Conservation (phyloP, 2,113 vertebrate species). For the Rousettus leschenaultii region DNA sequence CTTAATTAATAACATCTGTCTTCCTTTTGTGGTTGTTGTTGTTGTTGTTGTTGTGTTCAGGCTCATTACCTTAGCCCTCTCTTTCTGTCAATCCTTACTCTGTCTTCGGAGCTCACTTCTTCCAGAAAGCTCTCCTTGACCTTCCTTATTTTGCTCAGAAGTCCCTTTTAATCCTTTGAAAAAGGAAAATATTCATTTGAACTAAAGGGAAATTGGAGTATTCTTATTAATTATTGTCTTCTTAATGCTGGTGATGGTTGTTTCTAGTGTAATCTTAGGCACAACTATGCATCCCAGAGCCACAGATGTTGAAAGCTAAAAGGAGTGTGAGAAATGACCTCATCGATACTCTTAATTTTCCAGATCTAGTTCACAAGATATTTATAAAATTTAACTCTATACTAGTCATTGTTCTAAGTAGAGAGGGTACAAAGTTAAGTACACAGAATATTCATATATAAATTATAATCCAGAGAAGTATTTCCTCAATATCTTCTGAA, state of each 20-base stretch:
- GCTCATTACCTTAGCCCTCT: background rate
- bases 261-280: background rate
- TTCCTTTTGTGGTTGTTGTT: background rate
- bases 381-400: background rate
- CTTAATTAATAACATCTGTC: background rate
- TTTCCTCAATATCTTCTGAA: conserved; percentile 19
- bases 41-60: background rate
- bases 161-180: background rate
- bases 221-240: background rate
- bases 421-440: background rate
- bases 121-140: background rate
- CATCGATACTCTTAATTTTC: background rate
- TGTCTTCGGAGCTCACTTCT: background rate
- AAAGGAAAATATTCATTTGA: background rate
- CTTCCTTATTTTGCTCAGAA: background rate
- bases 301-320: background rate
- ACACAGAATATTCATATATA: background rate
- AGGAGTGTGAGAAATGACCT: background rate
- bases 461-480: background rate
- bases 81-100: background rate
- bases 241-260: background rate
- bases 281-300: background rate
- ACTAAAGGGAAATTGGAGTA: background rate
- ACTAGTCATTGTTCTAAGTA: background rate
- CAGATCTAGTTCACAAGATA: background rate